Conservation (phyloP, 64 coral and sea anemone species). For the Montipora foliosa region DNA sequence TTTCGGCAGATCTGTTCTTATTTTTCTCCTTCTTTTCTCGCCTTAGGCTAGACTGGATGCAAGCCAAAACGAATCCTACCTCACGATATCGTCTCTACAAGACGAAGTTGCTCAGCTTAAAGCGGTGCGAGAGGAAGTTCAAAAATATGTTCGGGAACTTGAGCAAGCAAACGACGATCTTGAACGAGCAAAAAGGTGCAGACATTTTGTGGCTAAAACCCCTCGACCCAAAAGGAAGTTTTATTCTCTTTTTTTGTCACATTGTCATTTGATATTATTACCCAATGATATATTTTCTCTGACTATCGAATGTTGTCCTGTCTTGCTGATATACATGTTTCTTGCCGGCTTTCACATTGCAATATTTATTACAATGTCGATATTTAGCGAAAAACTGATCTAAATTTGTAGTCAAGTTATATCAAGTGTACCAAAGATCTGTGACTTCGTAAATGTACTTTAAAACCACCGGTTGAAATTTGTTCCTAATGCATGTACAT, state of each 20-base stretch:
- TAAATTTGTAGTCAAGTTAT: neutral
- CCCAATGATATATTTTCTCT: neutral
- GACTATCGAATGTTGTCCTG: slow-evolving; percentile 1
- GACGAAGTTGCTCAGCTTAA: slow-evolving; percentile 96
- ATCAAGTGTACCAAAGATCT: neutral
- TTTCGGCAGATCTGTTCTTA: neutral
- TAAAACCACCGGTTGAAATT: slow-evolving; percentile 16
- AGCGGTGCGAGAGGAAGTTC: slow-evolving; percentile 94
- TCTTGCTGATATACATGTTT: neutral
- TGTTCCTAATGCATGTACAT: neutral
- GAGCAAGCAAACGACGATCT: slow-evolving; percentile 99
- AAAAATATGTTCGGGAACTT: slow-evolving; percentile 98
- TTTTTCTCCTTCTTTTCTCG: neutral
- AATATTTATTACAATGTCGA: neutral
- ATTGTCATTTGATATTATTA: slow-evolving; percentile 5
- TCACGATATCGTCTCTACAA: slow-evolving; percentile 96
- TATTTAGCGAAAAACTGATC: neutral
- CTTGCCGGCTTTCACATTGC: neutral
- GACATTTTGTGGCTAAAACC: neutral
- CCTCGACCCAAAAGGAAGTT: neutral
- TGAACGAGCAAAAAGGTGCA: slow-evolving; percentile 98
- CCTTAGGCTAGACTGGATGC: slow-evolving; percentile 97
- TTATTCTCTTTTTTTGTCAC: neutral
- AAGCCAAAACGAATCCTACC: slow-evolving; percentile 96
- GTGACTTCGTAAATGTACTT: neutral